These are phyloP conservation scores for Cataglyphis altisquamis DNA, from an alignment of 2,888 invertebrate species.

Conservation along the genomic window DNA sequence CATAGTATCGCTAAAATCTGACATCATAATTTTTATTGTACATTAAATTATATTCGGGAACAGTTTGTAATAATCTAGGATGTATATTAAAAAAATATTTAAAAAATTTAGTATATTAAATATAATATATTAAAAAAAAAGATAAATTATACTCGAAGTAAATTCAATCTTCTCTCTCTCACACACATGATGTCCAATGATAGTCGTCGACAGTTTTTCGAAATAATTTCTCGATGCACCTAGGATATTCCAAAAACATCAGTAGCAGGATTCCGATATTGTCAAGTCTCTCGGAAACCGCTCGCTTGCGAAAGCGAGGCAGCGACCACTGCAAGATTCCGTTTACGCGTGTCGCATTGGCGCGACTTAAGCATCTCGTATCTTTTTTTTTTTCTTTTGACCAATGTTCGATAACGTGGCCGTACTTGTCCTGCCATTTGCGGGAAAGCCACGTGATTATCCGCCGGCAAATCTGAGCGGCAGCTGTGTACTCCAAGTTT, in stretches of 20 bases:
- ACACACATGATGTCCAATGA: not conserved
- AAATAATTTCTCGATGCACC: slow-evolving; percentile 3
- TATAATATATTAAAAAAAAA: too few species aligned
- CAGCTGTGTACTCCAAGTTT: slow-evolving; percentile 84
- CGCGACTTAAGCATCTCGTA: slow-evolving; percentile 74
- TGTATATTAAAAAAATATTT: too few species aligned
- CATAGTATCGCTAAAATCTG: not conserved
- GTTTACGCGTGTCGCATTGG: slow-evolving; percentile 72
- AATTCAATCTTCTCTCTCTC: not conserved
- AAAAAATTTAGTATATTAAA: too few species aligned
- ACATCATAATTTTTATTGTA: not conserved
- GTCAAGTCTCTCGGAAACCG: slow-evolving; percentile 31
- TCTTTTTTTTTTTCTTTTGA: slow-evolving; percentile 61
- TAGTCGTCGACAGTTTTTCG: not conserved
- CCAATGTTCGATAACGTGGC: slow-evolving; percentile 63
- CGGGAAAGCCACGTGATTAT: slow-evolving; percentile 85
- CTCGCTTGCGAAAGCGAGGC: slow-evolving; percentile 62
- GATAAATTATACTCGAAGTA: not conserved
- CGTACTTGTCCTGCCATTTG: slow-evolving; percentile 77
- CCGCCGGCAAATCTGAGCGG: slow-evolving; percentile 84
- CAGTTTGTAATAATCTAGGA: too few species aligned
- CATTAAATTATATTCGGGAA: slow-evolving; percentile 10
- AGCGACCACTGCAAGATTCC: slow-evolving; percentile 72
- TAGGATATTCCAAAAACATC: not conserved
- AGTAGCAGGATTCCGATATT: not conserved